Evolutionary conservation across 2,888 invertebrate species (phyloP).

Genomic region (Corbicula japonica): DNA sequence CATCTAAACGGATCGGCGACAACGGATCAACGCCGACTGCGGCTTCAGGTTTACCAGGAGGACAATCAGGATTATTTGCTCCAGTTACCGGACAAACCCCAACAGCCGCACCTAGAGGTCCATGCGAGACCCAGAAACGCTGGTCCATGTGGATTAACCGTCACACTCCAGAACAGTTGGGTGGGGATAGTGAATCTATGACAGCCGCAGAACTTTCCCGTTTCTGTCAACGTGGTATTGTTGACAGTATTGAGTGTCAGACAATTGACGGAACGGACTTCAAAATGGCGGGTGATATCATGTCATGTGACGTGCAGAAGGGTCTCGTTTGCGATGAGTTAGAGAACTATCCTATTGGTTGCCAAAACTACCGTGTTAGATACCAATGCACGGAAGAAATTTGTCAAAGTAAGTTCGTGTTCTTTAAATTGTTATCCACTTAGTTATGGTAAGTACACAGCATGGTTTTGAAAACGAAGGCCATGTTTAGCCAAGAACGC

Average conservation of each 20-base stretch:
- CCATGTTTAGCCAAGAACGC: too few species aligned
- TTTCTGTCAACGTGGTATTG: slow-evolving; percentile 74
- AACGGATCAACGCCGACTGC: too few species aligned
- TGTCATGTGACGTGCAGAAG: slow-evolving; percentile 88
- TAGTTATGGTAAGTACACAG: too few species aligned
- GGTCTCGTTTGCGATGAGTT: slow-evolving; percentile 90
- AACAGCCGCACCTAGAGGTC: slow-evolving; percentile 52
- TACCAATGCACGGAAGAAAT: slow-evolving; percentile 74
- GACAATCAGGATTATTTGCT: slow-evolving; percentile 37
- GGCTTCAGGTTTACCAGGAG: slow-evolving; percentile 6
- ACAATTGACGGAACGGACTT: slow-evolving; percentile 67
- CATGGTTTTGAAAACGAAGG: too few species aligned
- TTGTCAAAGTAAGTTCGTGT: slow-evolving; percentile 56
- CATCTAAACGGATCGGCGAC: neutral
- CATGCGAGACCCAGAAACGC: slow-evolving; percentile 25
- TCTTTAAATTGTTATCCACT: too few species aligned
- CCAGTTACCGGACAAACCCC: slow-evolving; percentile 26
- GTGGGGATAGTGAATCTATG: slow-evolving; percentile 68
- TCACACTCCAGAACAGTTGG: slow-evolving; percentile 31
- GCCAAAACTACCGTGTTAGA: slow-evolving; percentile 81
- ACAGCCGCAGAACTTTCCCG: slow-evolving; percentile 60
- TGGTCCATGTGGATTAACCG: slow-evolving; percentile 63
- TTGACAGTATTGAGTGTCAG: slow-evolving; percentile 79
- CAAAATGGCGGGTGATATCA: slow-evolving; percentile 69
- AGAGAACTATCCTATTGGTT: slow-evolving; percentile 69